Percentiles rank a stretch among this genome's conserved stretches.
phyloP scores from a whole-genome alignment of 2,888 invertebrate species.

The Antitype chi region DNA sequence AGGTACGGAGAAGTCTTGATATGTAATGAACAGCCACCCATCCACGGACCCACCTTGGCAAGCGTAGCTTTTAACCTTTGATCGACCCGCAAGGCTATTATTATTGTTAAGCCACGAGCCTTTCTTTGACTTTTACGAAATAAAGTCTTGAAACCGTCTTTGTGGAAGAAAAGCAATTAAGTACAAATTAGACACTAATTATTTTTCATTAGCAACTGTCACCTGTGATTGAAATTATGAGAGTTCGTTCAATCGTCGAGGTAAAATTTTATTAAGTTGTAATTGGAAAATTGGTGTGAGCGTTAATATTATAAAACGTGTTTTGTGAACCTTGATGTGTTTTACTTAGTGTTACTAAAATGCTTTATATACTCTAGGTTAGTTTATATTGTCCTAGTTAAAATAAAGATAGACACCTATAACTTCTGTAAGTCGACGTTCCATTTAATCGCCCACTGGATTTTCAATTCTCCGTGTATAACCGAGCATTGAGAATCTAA shows the following conservation, averaged over 20 bases:
- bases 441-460: too few relatives aligned
- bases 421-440: not conserved
- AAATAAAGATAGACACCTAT: not conserved
- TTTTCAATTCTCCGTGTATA: too few relatives aligned
- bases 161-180: constrained; percentile 39
- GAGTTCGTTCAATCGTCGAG: constrained; percentile 11
- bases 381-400: not conserved
- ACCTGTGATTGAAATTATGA: constrained; percentile 39
- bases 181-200: constrained; percentile 28
- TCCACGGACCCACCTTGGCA: not conserved
- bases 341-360: not conserved
- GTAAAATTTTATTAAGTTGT: constrained; percentile 28
- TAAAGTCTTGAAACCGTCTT: constrained; percentile 16
- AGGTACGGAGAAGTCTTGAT: not conserved
- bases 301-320: constrained; percentile 8
- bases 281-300: constrained; percentile 34
- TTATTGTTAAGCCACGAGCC: not conserved
- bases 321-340: not conserved
- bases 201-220: constrained; percentile 40
- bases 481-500: too few relatives aligned
- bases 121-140: constrained; percentile 49
- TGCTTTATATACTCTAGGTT: not conserved
- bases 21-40: not conserved
- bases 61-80: not conserved
- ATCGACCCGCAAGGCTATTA: not conserved